Conservation (phyloP, 1,140 invertebrate genomes). For the Phocides pigmalion region DNA sequence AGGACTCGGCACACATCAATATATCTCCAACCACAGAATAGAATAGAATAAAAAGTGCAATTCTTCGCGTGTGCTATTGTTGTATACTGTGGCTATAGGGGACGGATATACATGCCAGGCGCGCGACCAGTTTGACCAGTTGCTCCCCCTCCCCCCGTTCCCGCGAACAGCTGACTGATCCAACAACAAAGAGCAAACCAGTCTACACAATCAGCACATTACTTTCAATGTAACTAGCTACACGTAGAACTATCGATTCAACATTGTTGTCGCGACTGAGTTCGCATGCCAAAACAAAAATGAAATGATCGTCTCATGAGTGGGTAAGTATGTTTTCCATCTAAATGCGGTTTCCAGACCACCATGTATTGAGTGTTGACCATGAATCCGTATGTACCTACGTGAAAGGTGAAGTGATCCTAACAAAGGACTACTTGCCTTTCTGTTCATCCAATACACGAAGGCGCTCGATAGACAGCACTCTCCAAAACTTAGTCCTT, state of each 20-base stretch:
- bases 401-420: slow-evolving; percentile 56
- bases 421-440: slow-evolving; percentile 80
- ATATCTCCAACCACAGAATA: slow-evolving; percentile 21
- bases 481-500: slow-evolving; percentile 63
- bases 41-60: slow-evolving; percentile 8
- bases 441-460: slow-evolving; percentile 80
- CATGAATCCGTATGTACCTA: slow-evolving; percentile 57
- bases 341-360: slow-evolving; percentile 7
- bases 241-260: slow-evolving; percentile 43
- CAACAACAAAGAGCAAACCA: slow-evolving; percentile 66
- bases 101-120: slow-evolving; percentile 36
- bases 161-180: slow-evolving; percentile 67
- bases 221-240: slow-evolving; percentile 37
- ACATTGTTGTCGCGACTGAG: slow-evolving; percentile 27
- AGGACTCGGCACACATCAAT: slow-evolving; percentile 13
- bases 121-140: slow-evolving; percentile 55
- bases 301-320: slow-evolving; percentile 34
- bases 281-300: slow-evolving; percentile 29
- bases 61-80: slow-evolving; percentile 1
- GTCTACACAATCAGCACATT: slow-evolving; percentile 46
- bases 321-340: slow-evolving; percentile 16
- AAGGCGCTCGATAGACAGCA: slow-evolving; percentile 64
- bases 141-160: slow-evolving; percentile 41
- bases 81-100: slow-evolving; percentile 23
- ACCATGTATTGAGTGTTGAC: slow-evolving; percentile 21